Percentiles rank a stretch among this genome's conserved stretches.
phyloP scores from a whole-genome alignment of 2,888 invertebrate genomes.

The Drepana falcataria region DNA sequence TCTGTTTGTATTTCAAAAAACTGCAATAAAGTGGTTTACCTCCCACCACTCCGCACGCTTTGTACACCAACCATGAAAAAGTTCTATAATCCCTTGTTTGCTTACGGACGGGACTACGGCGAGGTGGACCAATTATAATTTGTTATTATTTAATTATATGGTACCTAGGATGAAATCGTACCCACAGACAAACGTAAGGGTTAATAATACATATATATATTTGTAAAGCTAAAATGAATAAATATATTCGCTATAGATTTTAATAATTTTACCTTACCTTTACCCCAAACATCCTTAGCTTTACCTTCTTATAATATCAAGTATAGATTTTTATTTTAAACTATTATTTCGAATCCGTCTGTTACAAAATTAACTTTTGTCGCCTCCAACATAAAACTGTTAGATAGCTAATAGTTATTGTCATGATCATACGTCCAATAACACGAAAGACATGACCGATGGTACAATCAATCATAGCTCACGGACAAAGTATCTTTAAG shows the following conservation, averaged over 20 bases:
- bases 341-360: too few species aligned
- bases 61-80: slow-evolving; percentile 31
- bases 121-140: background rate
- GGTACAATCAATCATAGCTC: slow-evolving; percentile 28
- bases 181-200: too few species aligned
- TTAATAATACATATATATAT: too few species aligned
- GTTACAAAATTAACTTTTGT: background rate
- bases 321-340: too few species aligned
- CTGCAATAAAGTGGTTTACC: slow-evolving; percentile 16
- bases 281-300: too few species aligned
- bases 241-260: too few species aligned
- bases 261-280: too few species aligned
- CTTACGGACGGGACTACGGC: slow-evolving; percentile 2
- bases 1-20: slow-evolving; percentile 13
- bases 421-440: slow-evolving; percentile 17
- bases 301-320: too few species aligned
- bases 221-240: too few species aligned
- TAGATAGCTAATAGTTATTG: slow-evolving; percentile 2
- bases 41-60: slow-evolving; percentile 14
- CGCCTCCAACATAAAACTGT: background rate
- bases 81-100: slow-evolving; percentile 34
- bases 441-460: slow-evolving; percentile 17
- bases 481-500: slow-evolving; percentile 8
- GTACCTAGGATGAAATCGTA: too few species aligned
- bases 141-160: too few species aligned